These are phyloP conservation scores for Arizona elegans DNA, from an alignment of 2,113 vertebrate genomes.

Conservation along the genomic window DNA sequence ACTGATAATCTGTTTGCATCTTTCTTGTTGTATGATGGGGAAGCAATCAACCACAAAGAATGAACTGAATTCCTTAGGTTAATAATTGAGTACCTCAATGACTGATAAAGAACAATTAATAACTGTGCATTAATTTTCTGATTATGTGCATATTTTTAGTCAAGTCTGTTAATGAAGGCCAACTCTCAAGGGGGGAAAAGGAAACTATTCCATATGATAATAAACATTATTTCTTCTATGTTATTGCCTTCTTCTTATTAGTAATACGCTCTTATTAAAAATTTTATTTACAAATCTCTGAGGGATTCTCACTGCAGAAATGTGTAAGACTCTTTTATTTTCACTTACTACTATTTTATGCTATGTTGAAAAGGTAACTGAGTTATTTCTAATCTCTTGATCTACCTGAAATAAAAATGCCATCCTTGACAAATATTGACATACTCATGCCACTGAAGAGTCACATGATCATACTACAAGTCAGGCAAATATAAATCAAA, in stretches of 20 bases:
- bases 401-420: background rate
- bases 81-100: conserved; percentile 52
- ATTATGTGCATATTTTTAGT: conserved; percentile 55
- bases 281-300: background rate
- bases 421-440: background rate
- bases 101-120: conserved; percentile 48
- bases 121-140: conserved; percentile 56
- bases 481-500: background rate
- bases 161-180: conserved; percentile 37
- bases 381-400: background rate
- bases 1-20: conserved; percentile 56
- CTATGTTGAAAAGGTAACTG: background rate
- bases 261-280: background rate
- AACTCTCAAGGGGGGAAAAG: background rate
- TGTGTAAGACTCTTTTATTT: background rate
- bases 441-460: background rate
- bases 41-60: conserved; percentile 46
- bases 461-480: background rate
- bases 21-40: conserved; percentile 27
- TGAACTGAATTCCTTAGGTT: conserved; percentile 33
- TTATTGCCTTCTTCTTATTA: background rate
- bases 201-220: conserved; percentile 43
- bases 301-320: background rate
- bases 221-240: conserved; percentile 13
- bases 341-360: background rate